A percentile compares a stretch with the other conserved stretches of the same genome.
Evolutionary conservation across 2,888 invertebrate species (phyloP).

Genomic region (Drosophila flavopinicola): DNA sequence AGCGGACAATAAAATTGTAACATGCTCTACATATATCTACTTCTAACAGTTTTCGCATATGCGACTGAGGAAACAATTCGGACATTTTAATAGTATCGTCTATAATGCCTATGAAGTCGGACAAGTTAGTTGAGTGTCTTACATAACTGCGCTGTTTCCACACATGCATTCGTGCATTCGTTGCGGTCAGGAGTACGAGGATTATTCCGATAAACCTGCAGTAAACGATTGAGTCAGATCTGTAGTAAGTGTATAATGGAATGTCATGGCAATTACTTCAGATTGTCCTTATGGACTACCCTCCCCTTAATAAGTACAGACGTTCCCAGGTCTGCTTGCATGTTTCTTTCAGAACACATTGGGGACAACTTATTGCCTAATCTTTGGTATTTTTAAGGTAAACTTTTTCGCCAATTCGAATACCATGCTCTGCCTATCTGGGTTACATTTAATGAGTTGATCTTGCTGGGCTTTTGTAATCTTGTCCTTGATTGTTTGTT

Average conservation of each 20-base stretch:
- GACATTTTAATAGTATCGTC: conserved; percentile 8
- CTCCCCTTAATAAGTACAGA: background rate
- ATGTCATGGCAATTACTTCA: background rate
- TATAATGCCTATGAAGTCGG: background rate
- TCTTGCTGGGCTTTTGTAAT: too few species aligned
- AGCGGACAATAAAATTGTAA: too few species aligned
- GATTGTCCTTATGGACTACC: too few species aligned
- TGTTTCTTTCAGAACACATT: background rate
- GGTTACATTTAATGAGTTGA: too few species aligned
- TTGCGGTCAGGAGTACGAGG: background rate
- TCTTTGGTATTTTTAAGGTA: background rate
- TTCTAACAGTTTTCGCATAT: conserved; percentile 8
- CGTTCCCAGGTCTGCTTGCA: background rate
- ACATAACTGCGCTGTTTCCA: conserved; percentile 5
- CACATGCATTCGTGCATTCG: background rate
- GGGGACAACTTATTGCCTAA: background rate
- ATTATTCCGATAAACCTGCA: conserved; percentile 1
- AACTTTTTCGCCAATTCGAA: background rate
- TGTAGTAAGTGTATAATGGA: background rate
- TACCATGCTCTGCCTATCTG: too few species aligned
- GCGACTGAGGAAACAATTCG: conserved; percentile 6
- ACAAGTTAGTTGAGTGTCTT: conserved; percentile 6
- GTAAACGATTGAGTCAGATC: background rate
- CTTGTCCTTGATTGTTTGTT: too few species aligned
- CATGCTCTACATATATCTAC: conserved; percentile 7